Evolutionary conservation across 2,113 vertebrate genomes (phyloP).

Genomic region (Tragelaphus imberbis): DNA sequence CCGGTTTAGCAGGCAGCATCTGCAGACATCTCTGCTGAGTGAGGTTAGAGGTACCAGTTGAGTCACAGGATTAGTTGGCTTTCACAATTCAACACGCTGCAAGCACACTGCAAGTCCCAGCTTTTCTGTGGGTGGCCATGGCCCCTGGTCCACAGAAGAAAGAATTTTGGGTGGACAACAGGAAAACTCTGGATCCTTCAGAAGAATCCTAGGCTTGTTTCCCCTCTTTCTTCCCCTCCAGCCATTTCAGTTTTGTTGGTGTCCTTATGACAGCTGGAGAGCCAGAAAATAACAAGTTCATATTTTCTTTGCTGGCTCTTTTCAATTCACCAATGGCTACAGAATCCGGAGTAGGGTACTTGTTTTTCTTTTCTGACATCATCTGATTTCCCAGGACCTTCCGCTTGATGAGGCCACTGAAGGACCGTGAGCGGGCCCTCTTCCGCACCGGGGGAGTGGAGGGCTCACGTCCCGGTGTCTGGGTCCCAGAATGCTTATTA

Average conservation of each 20-base stretch:
- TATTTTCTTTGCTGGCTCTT: no score
- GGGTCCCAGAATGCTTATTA: slow-evolving; percentile 85
- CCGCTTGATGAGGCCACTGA: slow-evolving; percentile 97
- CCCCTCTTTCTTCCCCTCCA: no score
- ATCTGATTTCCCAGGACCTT: no score
- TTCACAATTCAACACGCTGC: slow-evolving; percentile 57
- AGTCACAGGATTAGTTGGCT: slow-evolving; percentile 34
- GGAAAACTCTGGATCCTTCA: slow-evolving; percentile 71
- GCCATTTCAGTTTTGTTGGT: no score
- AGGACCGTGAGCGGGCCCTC: slow-evolving; percentile 90
- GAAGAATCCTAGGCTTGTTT: slow-evolving; percentile 81
- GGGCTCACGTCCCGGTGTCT: slow-evolving; percentile 80
- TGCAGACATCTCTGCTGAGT: slow-evolving; percentile 39
- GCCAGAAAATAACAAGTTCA: no score
- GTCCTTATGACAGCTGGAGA: no score
- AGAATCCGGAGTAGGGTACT: no score
- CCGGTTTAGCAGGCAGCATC: slow-evolving; percentile 61
- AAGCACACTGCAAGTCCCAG: slow-evolving; percentile 63
- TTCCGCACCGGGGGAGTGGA: slow-evolving; percentile 81
- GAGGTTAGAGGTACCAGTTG: slow-evolving; percentile 59
- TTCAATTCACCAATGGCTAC: no score
- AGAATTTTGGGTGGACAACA: slow-evolving; percentile 78
- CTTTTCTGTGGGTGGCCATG: not conserved
- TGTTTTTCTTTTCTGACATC: no score
- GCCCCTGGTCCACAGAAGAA: slow-evolving; percentile 61